phyloP scores from a whole-genome alignment of 2,113 vertebrate genomes.

The Grantiella picta region DNA sequence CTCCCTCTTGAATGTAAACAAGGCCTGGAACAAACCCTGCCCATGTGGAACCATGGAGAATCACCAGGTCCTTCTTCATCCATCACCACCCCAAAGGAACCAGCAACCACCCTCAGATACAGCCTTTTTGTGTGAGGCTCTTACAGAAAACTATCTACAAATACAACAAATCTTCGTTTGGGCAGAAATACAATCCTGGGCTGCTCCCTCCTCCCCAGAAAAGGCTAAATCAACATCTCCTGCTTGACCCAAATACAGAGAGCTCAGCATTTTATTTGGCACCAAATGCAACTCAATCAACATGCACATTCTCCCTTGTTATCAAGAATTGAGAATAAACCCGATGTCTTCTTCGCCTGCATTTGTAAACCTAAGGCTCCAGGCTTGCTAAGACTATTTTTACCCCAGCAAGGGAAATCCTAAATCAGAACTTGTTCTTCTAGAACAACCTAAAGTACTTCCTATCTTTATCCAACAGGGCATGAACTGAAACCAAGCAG shows the following conservation, averaged over 20 bases:
- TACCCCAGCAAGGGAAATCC: background rate
- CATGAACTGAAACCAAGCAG: background rate
- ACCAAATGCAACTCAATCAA: background rate
- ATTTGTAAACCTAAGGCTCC: background rate
- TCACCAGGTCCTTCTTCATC: background rate
- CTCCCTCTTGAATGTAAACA: background rate
- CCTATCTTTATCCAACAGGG: background rate
- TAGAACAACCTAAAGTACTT: background rate
- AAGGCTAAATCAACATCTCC: background rate
- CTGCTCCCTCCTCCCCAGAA: background rate
- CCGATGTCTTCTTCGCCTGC: background rate
- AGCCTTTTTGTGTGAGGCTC: background rate
- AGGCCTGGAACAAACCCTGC: background rate
- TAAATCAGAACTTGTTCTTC: background rate
- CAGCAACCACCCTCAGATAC: background rate
- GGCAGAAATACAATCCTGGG: background rate
- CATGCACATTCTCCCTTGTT: rapidly evolving
- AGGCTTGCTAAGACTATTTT: background rate
- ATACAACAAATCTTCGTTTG: background rate
- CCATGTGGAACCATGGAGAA: rapidly evolving
- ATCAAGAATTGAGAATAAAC: background rate
- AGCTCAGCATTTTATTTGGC: background rate
- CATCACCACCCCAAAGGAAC: background rate
- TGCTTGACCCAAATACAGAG: background rate
- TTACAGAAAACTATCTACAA: background rate